Conservation (phyloP, 2,113 vertebrate genomes). For the Catagonus wagneri region DNA sequence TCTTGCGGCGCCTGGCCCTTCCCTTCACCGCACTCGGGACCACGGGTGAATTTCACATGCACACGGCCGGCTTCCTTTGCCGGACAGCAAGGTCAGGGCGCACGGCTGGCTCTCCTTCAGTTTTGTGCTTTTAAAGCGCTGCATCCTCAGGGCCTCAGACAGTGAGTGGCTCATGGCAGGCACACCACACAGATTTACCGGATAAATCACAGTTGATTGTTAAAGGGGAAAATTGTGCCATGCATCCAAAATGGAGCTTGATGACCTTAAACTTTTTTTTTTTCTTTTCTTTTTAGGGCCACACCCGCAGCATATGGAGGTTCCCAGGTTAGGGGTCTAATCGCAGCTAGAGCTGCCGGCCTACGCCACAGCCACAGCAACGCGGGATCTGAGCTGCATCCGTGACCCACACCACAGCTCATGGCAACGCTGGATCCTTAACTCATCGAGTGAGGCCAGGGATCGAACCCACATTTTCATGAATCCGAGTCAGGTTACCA, state of each 20-base stretch:
- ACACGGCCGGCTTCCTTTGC: not conserved
- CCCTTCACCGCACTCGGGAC: not conserved
- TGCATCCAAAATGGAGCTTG: not conserved
- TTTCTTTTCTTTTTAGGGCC: too few relatives aligned
- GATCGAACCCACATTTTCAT: too few relatives aligned
- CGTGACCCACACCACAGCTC: too few relatives aligned
- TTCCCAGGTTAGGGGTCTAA: too few relatives aligned
- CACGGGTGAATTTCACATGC: fast-evolving
- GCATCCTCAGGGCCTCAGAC: not conserved
- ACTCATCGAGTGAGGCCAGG: too few relatives aligned
- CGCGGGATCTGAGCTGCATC: too few relatives aligned
- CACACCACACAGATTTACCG: not conserved
- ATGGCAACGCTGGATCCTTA: too few relatives aligned
- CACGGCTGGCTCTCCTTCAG: not conserved
- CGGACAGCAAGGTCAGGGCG: not conserved
- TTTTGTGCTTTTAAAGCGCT: not conserved
- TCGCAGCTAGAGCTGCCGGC: too few relatives aligned
- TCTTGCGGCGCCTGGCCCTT: not conserved
- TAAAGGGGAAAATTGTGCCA: not conserved
- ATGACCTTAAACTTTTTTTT: not conserved
- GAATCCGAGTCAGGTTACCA: too few relatives aligned
- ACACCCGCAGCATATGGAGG: too few relatives aligned
- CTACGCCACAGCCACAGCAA: too few relatives aligned
- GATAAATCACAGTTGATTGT: not conserved
- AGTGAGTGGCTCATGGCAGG: not conserved